Conservation (phyloP, 2,888 invertebrate genomes). For the Erebia ligea region DNA sequence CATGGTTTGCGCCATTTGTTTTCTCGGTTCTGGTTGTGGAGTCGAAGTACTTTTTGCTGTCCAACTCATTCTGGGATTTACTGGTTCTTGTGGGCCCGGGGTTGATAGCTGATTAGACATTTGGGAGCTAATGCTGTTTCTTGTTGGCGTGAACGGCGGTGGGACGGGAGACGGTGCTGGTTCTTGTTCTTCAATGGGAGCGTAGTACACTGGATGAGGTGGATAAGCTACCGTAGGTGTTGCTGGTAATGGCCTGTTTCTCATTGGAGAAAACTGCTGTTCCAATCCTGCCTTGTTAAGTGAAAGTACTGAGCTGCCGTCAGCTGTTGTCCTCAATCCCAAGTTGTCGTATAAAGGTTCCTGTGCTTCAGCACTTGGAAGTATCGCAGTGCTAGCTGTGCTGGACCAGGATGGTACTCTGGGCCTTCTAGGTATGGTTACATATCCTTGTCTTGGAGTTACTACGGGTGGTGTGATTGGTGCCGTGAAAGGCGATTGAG, state of each 20-base stretch:
- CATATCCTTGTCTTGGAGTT: slow-evolving; percentile 91
- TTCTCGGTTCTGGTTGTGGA: slow-evolving; percentile 73
- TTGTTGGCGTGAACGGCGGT: slow-evolving; percentile 61
- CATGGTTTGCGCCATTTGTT: slow-evolving; percentile 61
- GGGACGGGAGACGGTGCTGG: slow-evolving; percentile 79
- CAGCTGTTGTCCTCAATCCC: slow-evolving; percentile 92
- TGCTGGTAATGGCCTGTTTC: slow-evolving; percentile 85
- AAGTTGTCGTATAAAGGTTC: slow-evolving; percentile 95
- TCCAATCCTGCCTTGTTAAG: slow-evolving; percentile 88
- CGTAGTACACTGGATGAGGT: slow-evolving; percentile 73
- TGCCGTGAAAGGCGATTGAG: slow-evolving; percentile 90
- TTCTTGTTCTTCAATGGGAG: slow-evolving; percentile 81
- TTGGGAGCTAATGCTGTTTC: slow-evolving; percentile 79
- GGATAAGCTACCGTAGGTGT: slow-evolving; percentile 78
- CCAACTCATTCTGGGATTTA: slow-evolving; percentile 78
- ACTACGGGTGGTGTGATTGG: slow-evolving; percentile 85
- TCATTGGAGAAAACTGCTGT: slow-evolving; percentile 82
- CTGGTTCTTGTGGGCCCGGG: slow-evolving; percentile 78
- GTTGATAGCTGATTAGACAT: slow-evolving; percentile 75
- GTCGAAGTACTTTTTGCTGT: slow-evolving; percentile 78
- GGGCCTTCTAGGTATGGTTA: slow-evolving; percentile 93
- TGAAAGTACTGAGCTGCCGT: slow-evolving; percentile 92
- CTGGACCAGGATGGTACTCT: slow-evolving; percentile 92
- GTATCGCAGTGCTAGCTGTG: slow-evolving; percentile 82
- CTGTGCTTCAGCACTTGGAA: slow-evolving; percentile 79